These are phyloP conservation scores for Hirundichthys speculiger DNA, from an alignment of 2,113 vertebrate genomes.

Conservation along the genomic window DNA sequence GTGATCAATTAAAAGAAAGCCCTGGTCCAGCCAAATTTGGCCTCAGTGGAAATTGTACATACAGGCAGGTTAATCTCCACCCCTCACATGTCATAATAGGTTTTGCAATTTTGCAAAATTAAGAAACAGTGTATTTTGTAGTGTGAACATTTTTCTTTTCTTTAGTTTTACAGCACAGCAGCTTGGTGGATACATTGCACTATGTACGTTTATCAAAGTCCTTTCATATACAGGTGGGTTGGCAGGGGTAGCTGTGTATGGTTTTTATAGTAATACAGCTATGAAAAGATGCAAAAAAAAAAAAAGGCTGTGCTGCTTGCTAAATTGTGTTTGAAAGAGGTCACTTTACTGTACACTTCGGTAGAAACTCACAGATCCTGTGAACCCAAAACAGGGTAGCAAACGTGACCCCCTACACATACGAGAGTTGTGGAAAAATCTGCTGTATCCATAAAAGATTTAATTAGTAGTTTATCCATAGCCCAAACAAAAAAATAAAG, in stretches of 20 bases:
- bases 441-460: conserved; percentile 64
- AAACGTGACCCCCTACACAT: too few relatives aligned
- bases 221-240: conserved; percentile 50
- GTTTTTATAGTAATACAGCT: conserved; percentile 46
- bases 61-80: conserved; percentile 30
- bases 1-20: conserved; percentile 18
- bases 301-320: conserved; percentile 67
- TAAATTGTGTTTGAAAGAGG: conserved; percentile 65
- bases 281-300: conserved; percentile 44
- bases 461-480: conserved; percentile 60
- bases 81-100: conserved; percentile 32
- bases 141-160: conserved; percentile 20
- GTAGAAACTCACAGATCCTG: conserved; percentile 50
- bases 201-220: conserved; percentile 54
- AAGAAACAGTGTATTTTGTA: conserved; percentile 48
- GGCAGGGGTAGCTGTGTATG: conserved; percentile 59
- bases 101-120: conserved; percentile 49
- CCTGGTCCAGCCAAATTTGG: conserved; percentile 44
- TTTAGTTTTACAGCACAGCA: conserved; percentile 61
- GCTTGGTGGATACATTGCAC: conserved; percentile 56
- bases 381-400: conserved; percentile 35
- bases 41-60: conserved; percentile 44
- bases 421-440: conserved; percentile 61
- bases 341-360: conserved; percentile 43
- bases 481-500: conserved; percentile 67